Evolutionary conservation across 1,140 invertebrate genomes (phyloP), one percentile per base, ranked within the genome.

Genomic region (Rhopalosiphum maidis): DNA sequence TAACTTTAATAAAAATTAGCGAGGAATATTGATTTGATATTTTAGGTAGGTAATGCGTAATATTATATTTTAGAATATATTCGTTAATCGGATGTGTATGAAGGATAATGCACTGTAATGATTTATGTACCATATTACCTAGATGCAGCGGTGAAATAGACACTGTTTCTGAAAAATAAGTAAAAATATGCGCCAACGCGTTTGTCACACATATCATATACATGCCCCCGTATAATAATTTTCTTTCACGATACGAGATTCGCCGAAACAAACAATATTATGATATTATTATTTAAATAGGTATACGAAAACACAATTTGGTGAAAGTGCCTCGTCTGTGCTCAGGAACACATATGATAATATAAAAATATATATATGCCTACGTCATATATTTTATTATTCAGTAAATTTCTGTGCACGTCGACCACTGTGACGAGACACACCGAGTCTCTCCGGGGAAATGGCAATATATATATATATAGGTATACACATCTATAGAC

Each of bases 401-500:
- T 87, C 85, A 87, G 85, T 87, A 43, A 30, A 87, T 87, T 86
- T 87, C 85, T 15, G 43, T 43, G 15, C 11, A 11, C 1, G 35
- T 83, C n/a, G 21, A n/a, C 60, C 77, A 43, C 83, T 41, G 83
- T 41, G 37, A 85, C 23, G 85, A 85, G 35, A 30, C 43, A 43
- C 30, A 2, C 60, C 30, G 15, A 77, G 30, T 30, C 11, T 87
- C 85, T 46, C 85, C 43, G 43, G 43, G 85, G 85, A 46, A 87
- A 87, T 25, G 83, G 22, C 23, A 86, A 86, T 86, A 83, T n/a
- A 68, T 86, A 83, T n/a, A 68, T 41, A 83, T 83, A n/a, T 77
- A 77, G 82, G 82, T 83, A 37, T 83, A 83, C 60, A 21, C 22
- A 83, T 37, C 82, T 83, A 83, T 83, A 83, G 37, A 83, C 60